Base-by-base conservation (phyloP, 2,888 invertebrate species). In the Zonitis immaculata region DNA sequence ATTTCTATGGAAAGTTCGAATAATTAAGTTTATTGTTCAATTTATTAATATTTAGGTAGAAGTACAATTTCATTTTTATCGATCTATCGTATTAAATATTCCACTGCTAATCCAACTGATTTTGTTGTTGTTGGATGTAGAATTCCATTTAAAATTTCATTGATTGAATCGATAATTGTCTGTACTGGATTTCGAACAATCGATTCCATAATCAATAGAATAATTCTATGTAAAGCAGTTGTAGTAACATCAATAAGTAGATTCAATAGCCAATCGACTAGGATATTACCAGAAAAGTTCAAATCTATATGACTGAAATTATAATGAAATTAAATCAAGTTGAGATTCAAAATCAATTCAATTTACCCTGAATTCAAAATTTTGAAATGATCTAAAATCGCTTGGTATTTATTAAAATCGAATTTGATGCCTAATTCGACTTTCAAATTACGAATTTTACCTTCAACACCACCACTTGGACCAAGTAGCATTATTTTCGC, bases 401-500 rank as follows among this genome's bases (percentile, higher is more conserved):
- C 60, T 8, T 55, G 52, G 7, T 60, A 50, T 1, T 39, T 60
- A 7, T 52, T 49, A 25, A 63, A 62, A 55, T 71, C 66, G 28
- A 69, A 58, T 3, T 45, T 55, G 6, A 71, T 39, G 9, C 54
- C 53, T n/a, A 68, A 43, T 14, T 56, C 49, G 1, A 65, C 44
- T 47, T 54, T 54, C 9, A 69, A 46, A 20, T 66, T 49, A 53
- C 62, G 61, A 26, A 81, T 72, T 5, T 77, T 74, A 6, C 77
- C 82, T 22, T 73, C 60, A 51, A 82, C 75, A 11, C 77, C 77
- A 22, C 82, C 82, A 1, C 74, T 76, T 8, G 80, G 80, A 2
- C 81, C 80, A 46, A 82, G 62, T 58, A 77, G 75, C 81, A 81
- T 80, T 47, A 79, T 77, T 64, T 78, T 67, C 12, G 79, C 78